Percentiles rank a stretch among this genome's conserved stretches.
These are phyloP conservation scores for Geodia barretti DNA, from an alignment of 37 sponge, comb jelly and placozoan genomes.

Conservation along the genomic window DNA sequence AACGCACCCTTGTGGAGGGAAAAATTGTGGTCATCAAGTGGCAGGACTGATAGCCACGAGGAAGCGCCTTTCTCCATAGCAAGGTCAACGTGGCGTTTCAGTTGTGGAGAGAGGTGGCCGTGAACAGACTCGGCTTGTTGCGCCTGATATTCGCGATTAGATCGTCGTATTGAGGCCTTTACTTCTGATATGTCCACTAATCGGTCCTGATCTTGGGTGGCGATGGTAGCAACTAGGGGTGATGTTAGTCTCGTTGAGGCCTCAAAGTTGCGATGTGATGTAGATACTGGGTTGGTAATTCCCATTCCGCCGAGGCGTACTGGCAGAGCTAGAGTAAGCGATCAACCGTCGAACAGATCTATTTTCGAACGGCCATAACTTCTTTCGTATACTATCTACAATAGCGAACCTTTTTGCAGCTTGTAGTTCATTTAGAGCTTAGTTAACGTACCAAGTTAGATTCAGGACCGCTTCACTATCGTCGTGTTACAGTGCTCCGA, in stretches of 20 bases:
- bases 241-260: conserved; percentile 29
- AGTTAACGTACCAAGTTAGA: background rate
- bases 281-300: too few species aligned
- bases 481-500: background rate
- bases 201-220: conserved; percentile 7
- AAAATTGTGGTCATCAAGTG: conserved; percentile 7
- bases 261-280: too few species aligned
- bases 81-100: conserved; percentile 36
- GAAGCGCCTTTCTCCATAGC: conserved; percentile 23
- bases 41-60: conserved; percentile 20
- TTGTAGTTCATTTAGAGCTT: background rate
- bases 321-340: conserved; percentile 21
- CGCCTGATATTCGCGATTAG: conserved; percentile 1
- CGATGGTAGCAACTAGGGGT: conserved; percentile 26
- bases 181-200: background rate
- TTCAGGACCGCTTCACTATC: background rate
- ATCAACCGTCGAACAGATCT: background rate
- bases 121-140: conserved; percentile 3
- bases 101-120: conserved; percentile 4
- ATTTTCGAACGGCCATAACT: background rate
- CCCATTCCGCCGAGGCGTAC: conserved; percentile 49
- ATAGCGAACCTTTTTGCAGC: background rate
- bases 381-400: too few species aligned
- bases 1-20: conserved; percentile 18
- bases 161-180: background rate